Evolutionary conservation across 2,797 vertebrate genomes (phyloP), one percentile per base, ranked within the genome.

Genomic region (Helicolenus hilgendorfi): DNA sequence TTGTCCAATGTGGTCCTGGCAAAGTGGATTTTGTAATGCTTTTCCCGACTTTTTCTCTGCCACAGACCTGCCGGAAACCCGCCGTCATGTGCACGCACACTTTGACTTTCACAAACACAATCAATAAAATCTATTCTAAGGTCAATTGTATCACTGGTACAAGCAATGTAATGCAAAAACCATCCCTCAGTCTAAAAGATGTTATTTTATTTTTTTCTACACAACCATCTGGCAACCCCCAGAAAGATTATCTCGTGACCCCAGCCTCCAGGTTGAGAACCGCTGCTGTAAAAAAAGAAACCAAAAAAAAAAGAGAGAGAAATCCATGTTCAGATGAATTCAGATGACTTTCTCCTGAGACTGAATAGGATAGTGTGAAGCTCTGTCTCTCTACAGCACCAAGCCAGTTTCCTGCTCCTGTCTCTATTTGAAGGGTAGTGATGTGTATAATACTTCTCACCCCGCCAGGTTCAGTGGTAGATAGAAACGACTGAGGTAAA

Each of bases 361-460:
- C 88, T 73, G 90, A 85, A 88, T 59, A 80, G 79, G 56, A 84
- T 55, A 77, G 82, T 79, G 75, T 85, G 81, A 84, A 82, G 69
- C 82, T 18, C 63, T 38, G 81, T 88, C 62, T 92, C 83, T 85
- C 82, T 63, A 31, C 14, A 63, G 72, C 81, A 77, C 72, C 83
- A 72, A 88, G 77, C 70, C 72, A 24, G 81, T 84, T 90, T 86
- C 85, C 89, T 81, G 69, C 88, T 87, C 67, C 84, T 82, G 82
- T 92, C 89, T 92, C 73, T 84, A 81, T 94, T 92, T 94, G 89
- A 90, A 91, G 78, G 79, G 80, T 87, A 94, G 86, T 89, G 85
- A 87, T 92, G 92, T 90, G 90, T 86, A 84, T 92, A 94, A 94
- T 89, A 81, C 80, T 86, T 83, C 74, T 89, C 73, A 87, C 72